Base-by-base conservation (phyloP, 2,797 vertebrate species). In the Lutra lutra region DNA sequence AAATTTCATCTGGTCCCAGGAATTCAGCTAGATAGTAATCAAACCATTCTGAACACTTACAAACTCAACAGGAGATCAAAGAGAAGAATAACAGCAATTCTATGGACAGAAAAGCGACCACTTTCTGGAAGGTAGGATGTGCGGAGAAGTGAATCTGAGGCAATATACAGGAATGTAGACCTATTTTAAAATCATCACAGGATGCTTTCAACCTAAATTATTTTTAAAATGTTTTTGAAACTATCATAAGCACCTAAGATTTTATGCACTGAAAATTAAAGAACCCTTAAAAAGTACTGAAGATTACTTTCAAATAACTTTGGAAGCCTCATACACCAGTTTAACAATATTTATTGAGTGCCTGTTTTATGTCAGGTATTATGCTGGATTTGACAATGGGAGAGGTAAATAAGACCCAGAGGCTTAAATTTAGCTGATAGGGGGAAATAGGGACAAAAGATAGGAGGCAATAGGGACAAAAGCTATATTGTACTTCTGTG, bases 181-280 rank as follows among this genome's bases (percentile, higher is more conserved):
- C 27, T 60, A 60, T 60, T 60, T 93, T 38, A 86, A 95, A 96
- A 35, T 10, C 18, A 64, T n/a, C 32, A 66, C 11, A 56, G 15
- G 18, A 43, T 20, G 0, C 10, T 91, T 75, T 80, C 35, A 25
- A 40, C 62, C 56, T 75, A n/a, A 93, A 68, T 80, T 72, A 48
- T 54, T 51, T 72, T 91, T 82, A 4, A 29, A n/a, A 58, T n/a
- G 20, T 27, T 89, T 35, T 32, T 51, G 66, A 80, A 85, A 51
- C 10, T 13, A 4, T 64, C 56, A 56, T 51, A 43, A 66, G 13
- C 38, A 54, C 3, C 35, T 72, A 32, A 91, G 14, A 73, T 82
- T 60, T 77, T 88, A 72, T 77, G 2, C 10, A 27, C 17, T 89
- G 40, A 86, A 96, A 86, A 97, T 20, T 58, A 83, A 92, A 60